Evolutionary conservation across 2,113 vertebrate species (phyloP), one percentile per base, ranked within the genome.

Genomic region (Chaenogobius annularis): DNA sequence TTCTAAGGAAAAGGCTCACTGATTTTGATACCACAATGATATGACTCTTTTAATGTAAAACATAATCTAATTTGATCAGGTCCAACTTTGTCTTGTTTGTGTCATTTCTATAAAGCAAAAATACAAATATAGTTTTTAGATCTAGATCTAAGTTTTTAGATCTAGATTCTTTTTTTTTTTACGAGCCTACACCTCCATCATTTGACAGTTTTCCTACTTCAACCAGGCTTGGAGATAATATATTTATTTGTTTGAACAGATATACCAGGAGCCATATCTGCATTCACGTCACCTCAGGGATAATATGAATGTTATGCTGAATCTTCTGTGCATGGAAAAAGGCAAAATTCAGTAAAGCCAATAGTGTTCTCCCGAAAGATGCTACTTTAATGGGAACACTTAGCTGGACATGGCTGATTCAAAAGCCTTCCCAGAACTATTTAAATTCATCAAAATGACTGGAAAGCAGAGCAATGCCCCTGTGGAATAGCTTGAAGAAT

Each of bases 401-500:
- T 74, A 81, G 83, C 77, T 76, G 55, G 47, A 70, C 64, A 75
- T 48, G 31, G 55, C 50, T 58, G 73, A 80, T 82, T 81, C 17
- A 71, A 83, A 55, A 55, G 62, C 67, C 54, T 63, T 63, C 61
- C 61, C 35, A 63, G 61, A 40, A 63, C 61, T 63, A 63, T 43
- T 63, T 63, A 40, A 37, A 63, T 63, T 63, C 61, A 40, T 17
- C 31, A 63, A 63, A 63, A 63, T 63, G 35, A 43, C 15, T 63
- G 8, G 61, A 63, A 63, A 63, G 43, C 67, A 59, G 50, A 73
- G 40, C 54, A 44, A 26, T n/a, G 78, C 62, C 64, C 23, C 23
- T 62, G 68, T 70, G 75, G 50, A 83, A 84, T 67, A 79, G 74
- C 59, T 69, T 69, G 50, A 81, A 58, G 67, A 61, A 80, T 71